These are phyloP conservation scores for Pantherophis vulpinus DNA, from an alignment of 2,797 vertebrate species.

Conservation along the genomic window DNA sequence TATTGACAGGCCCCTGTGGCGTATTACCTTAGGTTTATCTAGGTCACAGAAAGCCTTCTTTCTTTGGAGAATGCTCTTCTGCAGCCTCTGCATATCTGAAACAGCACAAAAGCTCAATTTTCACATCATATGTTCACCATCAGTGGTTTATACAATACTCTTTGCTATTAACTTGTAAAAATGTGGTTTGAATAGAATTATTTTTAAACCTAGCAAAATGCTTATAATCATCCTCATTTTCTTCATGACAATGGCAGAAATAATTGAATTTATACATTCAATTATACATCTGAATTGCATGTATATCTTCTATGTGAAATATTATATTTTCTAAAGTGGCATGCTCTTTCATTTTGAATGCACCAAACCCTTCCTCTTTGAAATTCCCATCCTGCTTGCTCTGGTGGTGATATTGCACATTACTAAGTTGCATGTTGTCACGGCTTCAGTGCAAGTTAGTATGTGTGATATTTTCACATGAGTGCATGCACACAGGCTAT, in stretches of 20 bases:
- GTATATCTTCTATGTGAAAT: slow-evolving; percentile 70
- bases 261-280: slow-evolving; percentile 42
- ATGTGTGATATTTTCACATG: slow-evolving; percentile 84
- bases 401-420: slow-evolving; percentile 85
- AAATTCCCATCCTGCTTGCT: slow-evolving; percentile 78
- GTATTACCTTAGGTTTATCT: not conserved
- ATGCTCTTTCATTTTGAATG: slow-evolving; percentile 74
- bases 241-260: slow-evolving; percentile 28
- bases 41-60: not conserved
- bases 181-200: not conserved
- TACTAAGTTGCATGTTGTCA: slow-evolving; percentile 85
- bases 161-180: not conserved
- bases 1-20: not conserved
- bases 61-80: not conserved
- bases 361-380: slow-evolving; percentile 71
- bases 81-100: not conserved
- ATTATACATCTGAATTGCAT: slow-evolving; percentile 47
- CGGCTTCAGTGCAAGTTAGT: slow-evolving; percentile 82
- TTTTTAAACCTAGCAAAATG: not conserved
- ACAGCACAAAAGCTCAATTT: not conserved
- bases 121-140: not conserved
- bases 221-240: not conserved
- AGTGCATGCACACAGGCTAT: slow-evolving; percentile 82
- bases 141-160: not conserved
- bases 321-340: slow-evolving; percentile 67